Conservation (phyloP, 2,797 vertebrate genomes). For the Sebastiscus albofasciatus region DNA sequence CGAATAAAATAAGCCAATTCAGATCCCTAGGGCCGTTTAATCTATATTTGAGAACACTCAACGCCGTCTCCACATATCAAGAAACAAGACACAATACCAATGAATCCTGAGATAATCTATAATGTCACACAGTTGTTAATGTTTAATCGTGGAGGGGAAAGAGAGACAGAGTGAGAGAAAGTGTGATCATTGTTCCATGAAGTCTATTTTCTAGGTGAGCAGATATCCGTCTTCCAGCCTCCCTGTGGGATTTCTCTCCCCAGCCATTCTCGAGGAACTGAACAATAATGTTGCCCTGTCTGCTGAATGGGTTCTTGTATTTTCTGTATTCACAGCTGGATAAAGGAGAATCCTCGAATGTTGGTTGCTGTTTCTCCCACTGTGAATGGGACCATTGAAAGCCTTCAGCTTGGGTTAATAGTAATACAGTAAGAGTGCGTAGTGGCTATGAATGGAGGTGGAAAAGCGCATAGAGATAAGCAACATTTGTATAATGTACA, state of each 20-base stretch:
- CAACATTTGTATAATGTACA: neutral
- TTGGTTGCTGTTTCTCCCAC: neutral
- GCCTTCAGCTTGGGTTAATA: slow-evolving; percentile 2
- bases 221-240: slow-evolving; percentile 52
- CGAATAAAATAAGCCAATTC: slow-evolving; percentile 19
- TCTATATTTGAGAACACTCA: slow-evolving; percentile 35
- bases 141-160: slow-evolving; percentile 30
- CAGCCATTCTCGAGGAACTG: slow-evolving; percentile 25
- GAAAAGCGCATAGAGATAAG: neutral
- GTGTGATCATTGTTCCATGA: slow-evolving; percentile 65
- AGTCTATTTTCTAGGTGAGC: slow-evolving; percentile 72
- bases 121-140: slow-evolving; percentile 44
- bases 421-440: neutral
- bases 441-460: slow-evolving; percentile 12
- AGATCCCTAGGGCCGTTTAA: neutral
- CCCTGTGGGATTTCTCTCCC: slow-evolving; percentile 37
- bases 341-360: slow-evolving; percentile 20
- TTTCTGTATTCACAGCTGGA: slow-evolving; percentile 9
- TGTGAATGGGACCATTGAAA: slow-evolving; percentile 34
- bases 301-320: slow-evolving; percentile 42
- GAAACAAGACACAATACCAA: slow-evolving; percentile 28
- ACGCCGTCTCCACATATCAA: slow-evolving; percentile 11
- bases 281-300: slow-evolving; percentile 24
- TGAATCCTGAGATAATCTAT: slow-evolving; percentile 47
- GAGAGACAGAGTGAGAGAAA: neutral